Conservation (phyloP, 2,113 vertebrate species). For the Semnornis frantzii region DNA sequence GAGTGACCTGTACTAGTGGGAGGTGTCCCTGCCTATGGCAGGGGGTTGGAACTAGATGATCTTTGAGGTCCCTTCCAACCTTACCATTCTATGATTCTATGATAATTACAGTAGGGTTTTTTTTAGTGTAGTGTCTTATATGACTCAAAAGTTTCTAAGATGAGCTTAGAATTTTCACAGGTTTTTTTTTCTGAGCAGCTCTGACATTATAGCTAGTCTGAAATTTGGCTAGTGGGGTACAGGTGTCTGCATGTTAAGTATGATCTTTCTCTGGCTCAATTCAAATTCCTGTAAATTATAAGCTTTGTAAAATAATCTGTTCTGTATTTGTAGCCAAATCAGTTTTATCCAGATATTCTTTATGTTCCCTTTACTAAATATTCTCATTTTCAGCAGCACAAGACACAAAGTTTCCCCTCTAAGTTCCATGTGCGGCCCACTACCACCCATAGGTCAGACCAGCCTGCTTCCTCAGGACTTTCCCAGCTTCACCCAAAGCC, state of each 20-base stretch:
- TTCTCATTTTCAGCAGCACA: not conserved
- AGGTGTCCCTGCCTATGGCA: too few species aligned
- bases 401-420: not conserved
- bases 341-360: not conserved
- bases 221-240: not conserved
- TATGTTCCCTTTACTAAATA: not conserved
- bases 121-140: not conserved
- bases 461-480: not conserved
- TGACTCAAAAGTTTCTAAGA: constrained; percentile 34
- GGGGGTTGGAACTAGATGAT: too few species aligned
- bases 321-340: not conserved
- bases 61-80: too few species aligned
- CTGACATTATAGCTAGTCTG: not conserved
- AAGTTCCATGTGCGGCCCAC: not conserved
- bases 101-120: not conserved
- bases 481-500: not conserved
- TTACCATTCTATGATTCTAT: too few species aligned
- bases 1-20: too few species aligned
- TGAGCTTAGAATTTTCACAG: not conserved
- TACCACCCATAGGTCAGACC: not conserved
- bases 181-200: not conserved
- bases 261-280: not conserved
- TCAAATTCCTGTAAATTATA: not conserved
- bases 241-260: not conserved
- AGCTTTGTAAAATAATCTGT: not conserved